These are phyloP conservation scores for Chondrilla cf. caribensis DNA, from an alignment of 37 sponge, comb jelly and placozoan genomes.

Conservation along the genomic window DNA sequence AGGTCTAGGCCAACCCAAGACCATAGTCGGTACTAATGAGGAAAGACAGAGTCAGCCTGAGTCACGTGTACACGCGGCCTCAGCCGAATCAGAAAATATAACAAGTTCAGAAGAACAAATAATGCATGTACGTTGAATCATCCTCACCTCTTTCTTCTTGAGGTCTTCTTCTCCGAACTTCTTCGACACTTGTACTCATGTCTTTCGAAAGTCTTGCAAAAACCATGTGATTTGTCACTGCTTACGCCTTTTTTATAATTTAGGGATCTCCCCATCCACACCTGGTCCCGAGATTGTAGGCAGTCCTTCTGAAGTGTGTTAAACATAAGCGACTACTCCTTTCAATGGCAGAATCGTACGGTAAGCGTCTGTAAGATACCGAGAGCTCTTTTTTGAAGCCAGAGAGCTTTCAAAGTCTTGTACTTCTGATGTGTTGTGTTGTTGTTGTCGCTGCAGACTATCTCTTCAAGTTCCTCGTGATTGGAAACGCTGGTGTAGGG, in stretches of 20 bases:
- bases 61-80: no score
- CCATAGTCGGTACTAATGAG: no score
- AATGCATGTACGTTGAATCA: no score
- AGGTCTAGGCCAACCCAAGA: no score
- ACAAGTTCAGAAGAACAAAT: no score
- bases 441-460: slow-evolving; percentile 71
- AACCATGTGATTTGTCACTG: background rate
- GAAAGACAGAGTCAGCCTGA: no score
- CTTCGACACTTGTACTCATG: slow-evolving; percentile 1
- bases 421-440: no score
- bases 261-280: background rate
- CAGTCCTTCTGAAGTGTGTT: background rate
- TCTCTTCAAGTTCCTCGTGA: slow-evolving; percentile 98
- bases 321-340: background rate
- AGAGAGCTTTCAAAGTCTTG: no score
- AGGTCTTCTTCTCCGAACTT: background rate
- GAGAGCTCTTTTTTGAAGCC: no score
- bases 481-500: slow-evolving; percentile 99
- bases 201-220: background rate
- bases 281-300: background rate
- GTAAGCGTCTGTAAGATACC: slow-evolving; percentile 25
- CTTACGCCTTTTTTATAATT: background rate
- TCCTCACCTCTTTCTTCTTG: no score
- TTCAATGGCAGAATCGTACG: slow-evolving; percentile 77
- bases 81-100: no score